A percentile compares a stretch with the other conserved stretches of the same genome.
Evolutionary conservation across 2,888 invertebrate species (phyloP).

Genomic region (Xestoiulus laeticollis): DNA sequence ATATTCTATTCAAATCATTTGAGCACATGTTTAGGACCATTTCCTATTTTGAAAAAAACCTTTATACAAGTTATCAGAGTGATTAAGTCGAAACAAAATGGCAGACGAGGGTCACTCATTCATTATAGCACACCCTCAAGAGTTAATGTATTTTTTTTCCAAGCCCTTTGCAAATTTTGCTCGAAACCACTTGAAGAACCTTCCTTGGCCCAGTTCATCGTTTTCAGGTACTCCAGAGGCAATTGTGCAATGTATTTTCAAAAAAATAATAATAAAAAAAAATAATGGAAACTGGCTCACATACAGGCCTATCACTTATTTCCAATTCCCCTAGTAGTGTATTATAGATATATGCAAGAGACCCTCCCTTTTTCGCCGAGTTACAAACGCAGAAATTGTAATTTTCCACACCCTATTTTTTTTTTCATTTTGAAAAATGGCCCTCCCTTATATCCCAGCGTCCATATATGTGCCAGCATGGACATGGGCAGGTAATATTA

Average conservation of each 20-base stretch:
- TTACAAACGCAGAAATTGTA: constrained; percentile 29
- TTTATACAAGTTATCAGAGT: no score
- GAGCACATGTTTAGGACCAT: no score
- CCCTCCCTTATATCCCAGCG: neutral
- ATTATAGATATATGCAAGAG: constrained; percentile 11
- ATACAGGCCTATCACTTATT: constrained; percentile 7
- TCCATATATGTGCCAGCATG: constrained; percentile 6
- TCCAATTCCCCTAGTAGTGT: neutral
- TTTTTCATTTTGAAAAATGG: constrained; percentile 34
- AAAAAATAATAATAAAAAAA: neutral
- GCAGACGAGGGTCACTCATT: no score
- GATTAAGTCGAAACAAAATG: no score
- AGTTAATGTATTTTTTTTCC: neutral
- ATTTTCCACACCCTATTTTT: constrained; percentile 35
- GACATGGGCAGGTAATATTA: constrained; percentile 34
- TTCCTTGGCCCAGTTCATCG: neutral
- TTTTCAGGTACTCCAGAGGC: neutral
- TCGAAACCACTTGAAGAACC: neutral
- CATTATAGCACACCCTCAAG: neutral
- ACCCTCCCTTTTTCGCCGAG: constrained; percentile 29
- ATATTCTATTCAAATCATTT: no score
- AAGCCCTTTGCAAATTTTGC: neutral
- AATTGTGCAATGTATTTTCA: constrained; percentile 23
- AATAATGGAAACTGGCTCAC: neutral
- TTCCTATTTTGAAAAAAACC: no score